Percentiles rank a stretch among this genome's conserved stretches.
These are phyloP conservation scores for Sardinella longiceps DNA, from an alignment of 2,797 vertebrate genomes.

Conservation along the genomic window DNA sequence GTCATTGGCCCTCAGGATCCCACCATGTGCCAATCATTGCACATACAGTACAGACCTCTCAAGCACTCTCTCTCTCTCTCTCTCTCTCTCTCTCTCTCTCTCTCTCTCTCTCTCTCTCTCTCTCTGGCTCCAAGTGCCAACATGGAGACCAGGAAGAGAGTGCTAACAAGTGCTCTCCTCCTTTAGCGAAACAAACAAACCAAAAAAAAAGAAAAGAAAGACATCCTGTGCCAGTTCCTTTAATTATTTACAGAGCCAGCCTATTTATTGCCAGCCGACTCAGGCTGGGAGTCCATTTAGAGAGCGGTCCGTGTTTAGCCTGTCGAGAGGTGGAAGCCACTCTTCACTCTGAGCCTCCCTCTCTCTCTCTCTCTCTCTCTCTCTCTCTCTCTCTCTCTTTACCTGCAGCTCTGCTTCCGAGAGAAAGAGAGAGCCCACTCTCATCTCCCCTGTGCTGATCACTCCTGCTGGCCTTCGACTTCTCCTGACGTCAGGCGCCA, in stretches of 20 bases:
- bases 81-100: too few relatives aligned
- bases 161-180: constrained; percentile 17
- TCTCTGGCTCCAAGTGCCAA: neutral
- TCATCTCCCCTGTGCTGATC: neutral
- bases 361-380: too few relatives aligned
- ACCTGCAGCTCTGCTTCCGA: neutral
- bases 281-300: constrained; percentile 18
- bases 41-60: constrained; percentile 4
- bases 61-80: neutral
- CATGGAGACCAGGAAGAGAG: neutral
- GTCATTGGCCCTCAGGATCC: constrained; percentile 6
- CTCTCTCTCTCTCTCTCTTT: too few relatives aligned
- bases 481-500: constrained; percentile 58
- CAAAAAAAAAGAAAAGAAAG: neutral
- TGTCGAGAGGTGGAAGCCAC: neutral
- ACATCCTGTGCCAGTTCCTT: constrained; percentile 2
- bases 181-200: neutral
- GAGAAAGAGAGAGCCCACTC: neutral
- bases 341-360: neutral
- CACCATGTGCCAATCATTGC: constrained; percentile 15
- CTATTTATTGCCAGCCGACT: constrained; percentile 21
- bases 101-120: too few relatives aligned
- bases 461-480: constrained; percentile 15
- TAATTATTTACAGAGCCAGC: constrained; percentile 16
- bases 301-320: constrained; percentile 8